Evolutionary conservation across 2,888 invertebrate species (phyloP), one percentile per base, ranked within the genome.

Genomic region (Eupithecia exiguata): DNA sequence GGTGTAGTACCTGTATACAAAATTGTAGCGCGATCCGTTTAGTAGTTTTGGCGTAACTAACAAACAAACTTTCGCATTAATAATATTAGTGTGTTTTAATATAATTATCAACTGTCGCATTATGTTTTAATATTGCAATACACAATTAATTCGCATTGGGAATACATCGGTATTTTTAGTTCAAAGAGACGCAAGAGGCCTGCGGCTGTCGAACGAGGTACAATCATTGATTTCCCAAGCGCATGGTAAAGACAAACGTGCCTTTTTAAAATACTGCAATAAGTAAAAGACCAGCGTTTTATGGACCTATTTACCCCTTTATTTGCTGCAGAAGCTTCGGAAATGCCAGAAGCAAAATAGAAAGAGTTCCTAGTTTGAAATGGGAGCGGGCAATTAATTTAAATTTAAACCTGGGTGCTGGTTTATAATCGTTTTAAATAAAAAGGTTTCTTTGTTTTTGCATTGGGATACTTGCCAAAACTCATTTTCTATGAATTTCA

Each of bases 151-250:
- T 36, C n/a, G n/a, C 14, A 65, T 65, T 21, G 63, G 63, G 18
- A 65, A n/a, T 38, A 21, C n/a, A 65, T 67, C 16, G 6, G 40
- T 46, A 67, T 46, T 43, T 67, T 46, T 67, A 67, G 43, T 43
- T 67, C 43, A 67, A 46, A 67, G 18, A 43, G 67, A 16, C 46
- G 46, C 67, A n/a, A 36, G 63, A n/a, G 63, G 63, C 63, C 38
- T 65, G 38, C 74, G 77, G 82, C 82, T 81, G 83, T 78, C 78
- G 81, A 87, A 85, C 85, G 66, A 21, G 9, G 40, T 65, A 38
- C 36, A 43, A 85, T 87, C 90, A 90, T 87, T 92, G 92, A 92
- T 92, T 92, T 92, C 91, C 91, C 91, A 79, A 82, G 92, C 85
- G 91, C 87, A 86, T 91, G 89, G 91, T 91, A 87, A 89, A 91